Evolutionary conservation across 2,113 vertebrate species (phyloP), one percentile per base, ranked within the genome.

Genomic region (Heterotis niloticus): DNA sequence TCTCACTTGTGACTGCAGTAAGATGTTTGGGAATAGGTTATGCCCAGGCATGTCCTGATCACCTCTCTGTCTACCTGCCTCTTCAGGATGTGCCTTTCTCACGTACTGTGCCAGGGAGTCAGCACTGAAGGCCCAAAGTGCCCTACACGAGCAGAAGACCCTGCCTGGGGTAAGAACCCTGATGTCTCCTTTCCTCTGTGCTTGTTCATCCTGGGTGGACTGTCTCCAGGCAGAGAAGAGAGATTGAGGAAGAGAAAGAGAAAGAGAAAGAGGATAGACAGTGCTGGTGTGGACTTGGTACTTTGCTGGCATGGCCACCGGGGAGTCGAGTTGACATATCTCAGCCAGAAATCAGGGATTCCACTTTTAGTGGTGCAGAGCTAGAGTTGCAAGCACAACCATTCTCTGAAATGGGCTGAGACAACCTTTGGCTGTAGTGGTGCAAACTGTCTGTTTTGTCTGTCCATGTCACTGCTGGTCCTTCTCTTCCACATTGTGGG

Each of bases 21-120:
- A 44, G 34, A 7, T 44, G 34, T 44, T 44, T 44, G 34, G 34
- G 34, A 7, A 44, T 44, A 44, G 34, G 34, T 44, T 44, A 44
- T 44, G 34, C 34, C 34, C 34, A 4, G 34, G 34, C 34, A 44
- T 44, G 34, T 44, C 34, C 34, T 44, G 7, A 44, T 7, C 34
- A 78, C 67, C 67, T 18, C 29, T 26, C 18, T 51, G 20, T 62
- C 5, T 44, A 28, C 54, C 77, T 62, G 26, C 52, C 26, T 59
- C 73, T 85, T 13, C 86, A 98, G 97, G 96, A 90, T 98, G 97
- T 91, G 97, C 97, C 66, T 98, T 98, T 92, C 96, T 98, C 87
- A 98, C 97, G 4, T 98, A 98, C 92, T 98, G 97, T 88, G 97
- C 97, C 93, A 93, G 97, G 92, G 97, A 98, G 82, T 98, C 97